phyloP scores from a whole-genome alignment of 2,888 invertebrate genomes.

The Cosmopolites sordidus region DNA sequence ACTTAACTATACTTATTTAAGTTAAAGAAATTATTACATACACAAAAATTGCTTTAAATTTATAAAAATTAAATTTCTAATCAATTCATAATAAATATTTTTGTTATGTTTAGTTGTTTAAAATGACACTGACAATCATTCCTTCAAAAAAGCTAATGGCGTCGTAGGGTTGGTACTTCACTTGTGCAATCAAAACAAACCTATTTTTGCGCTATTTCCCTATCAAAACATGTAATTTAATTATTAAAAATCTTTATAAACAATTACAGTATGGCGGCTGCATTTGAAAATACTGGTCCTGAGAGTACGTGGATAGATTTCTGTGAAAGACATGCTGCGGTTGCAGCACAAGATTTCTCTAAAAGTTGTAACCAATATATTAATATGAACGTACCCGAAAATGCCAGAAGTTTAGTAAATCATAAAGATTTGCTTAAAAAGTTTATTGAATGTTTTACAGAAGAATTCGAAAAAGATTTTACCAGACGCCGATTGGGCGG shows the following conservation, averaged over 20 bases:
- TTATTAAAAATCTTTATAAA: neutral
- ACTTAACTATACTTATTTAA: no score
- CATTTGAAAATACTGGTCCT: conserved; percentile 15
- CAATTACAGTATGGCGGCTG: conserved; percentile 20
- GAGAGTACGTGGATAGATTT: conserved; percentile 66
- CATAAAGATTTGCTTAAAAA: conserved; percentile 77
- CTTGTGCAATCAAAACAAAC: conserved; percentile 16
- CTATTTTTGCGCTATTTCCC: neutral
- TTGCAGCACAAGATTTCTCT: conserved; percentile 83
- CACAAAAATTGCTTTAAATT: no score
- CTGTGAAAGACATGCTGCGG: conserved; percentile 81
- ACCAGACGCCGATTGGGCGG: conserved; percentile 53
- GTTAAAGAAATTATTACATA: no score
- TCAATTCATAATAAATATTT: no score
- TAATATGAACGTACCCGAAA: conserved; percentile 64
- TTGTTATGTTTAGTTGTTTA: neutral
- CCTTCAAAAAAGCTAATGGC: conserved; percentile 12
- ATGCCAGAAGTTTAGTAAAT: conserved; percentile 61
- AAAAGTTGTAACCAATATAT: conserved; percentile 78
- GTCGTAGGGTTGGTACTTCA: conserved; percentile 8
- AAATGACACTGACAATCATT: neutral
- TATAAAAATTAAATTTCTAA: no score
- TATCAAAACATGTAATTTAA: conserved; percentile 14
- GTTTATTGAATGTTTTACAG: conserved; percentile 79
- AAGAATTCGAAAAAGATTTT: conserved; percentile 80